Percentiles rank a stretch among this genome's conserved stretches.
phyloP scores from a whole-genome alignment of 1,140 invertebrate genomes.

The Drosophila murphyi region DNA sequence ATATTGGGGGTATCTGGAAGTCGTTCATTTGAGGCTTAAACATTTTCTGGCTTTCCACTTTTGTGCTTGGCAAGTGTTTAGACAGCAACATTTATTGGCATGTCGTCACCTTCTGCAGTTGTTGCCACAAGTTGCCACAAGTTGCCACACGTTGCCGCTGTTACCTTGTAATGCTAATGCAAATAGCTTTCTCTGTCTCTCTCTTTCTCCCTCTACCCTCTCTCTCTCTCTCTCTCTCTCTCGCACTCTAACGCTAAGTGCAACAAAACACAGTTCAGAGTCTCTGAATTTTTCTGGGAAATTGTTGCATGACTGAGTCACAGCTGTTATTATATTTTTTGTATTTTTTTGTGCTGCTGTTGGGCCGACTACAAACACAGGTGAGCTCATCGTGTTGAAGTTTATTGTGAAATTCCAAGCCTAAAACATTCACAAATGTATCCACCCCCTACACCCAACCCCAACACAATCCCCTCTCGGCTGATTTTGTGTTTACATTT shows the following conservation, averaged over 20 bases:
- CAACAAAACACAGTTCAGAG: slow-evolving; percentile 44
- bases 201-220: no score
- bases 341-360: not conserved
- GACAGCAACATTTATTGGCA: slow-evolving; percentile 31
- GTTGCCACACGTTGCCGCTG: slow-evolving; percentile 28
- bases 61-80: slow-evolving; percentile 14
- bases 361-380: slow-evolving; percentile 2
- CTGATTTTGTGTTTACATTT: slow-evolving; percentile 52
- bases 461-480: not conserved
- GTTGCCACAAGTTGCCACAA: slow-evolving; percentile 14
- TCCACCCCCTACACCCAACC: slow-evolving; percentile 2
- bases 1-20: not conserved
- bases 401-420: slow-evolving; percentile 35
- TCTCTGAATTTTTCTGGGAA: slow-evolving; percentile 41
- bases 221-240: no score
- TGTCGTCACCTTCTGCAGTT: slow-evolving; percentile 30
- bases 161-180: slow-evolving; percentile 17
- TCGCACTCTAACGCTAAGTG: slow-evolving; percentile 52
- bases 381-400: slow-evolving; percentile 34
- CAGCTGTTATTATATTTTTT: not conserved
- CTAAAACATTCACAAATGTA: slow-evolving; percentile 11
- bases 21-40: slow-evolving; percentile 11
- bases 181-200: slow-evolving; percentile 6
- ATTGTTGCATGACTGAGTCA: slow-evolving; percentile 70
- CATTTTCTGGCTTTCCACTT: not conserved